A percentile compares a stretch with the other conserved stretches of the same genome.
phyloP scores from a whole-genome alignment of 1,140 invertebrate genomes.

The Alviniconcha marisindica region DNA sequence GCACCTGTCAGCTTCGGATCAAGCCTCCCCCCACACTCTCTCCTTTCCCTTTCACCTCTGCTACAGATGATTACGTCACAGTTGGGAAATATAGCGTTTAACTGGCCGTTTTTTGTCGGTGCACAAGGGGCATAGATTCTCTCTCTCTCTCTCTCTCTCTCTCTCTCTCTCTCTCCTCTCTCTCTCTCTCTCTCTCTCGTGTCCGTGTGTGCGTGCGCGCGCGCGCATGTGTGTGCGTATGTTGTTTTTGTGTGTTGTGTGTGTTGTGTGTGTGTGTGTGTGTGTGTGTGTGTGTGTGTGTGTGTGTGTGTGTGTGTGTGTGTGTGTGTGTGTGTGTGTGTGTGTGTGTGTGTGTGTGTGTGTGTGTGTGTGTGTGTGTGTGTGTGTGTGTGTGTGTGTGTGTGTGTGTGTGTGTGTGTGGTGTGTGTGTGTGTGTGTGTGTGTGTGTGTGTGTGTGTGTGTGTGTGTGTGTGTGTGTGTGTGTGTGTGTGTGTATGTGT shows the following conservation, averaged over 20 bases:
- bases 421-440: background rate
- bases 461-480: conserved; percentile 16
- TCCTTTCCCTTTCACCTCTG: too few relatives aligned
- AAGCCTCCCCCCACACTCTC: too few relatives aligned
- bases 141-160: too few relatives aligned
- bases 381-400: conserved; percentile 22
- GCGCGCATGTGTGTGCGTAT: background rate
- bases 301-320: background rate
- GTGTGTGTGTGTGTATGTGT: conserved; percentile 17
- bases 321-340: conserved; percentile 6
- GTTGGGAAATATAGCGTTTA: too few relatives aligned
- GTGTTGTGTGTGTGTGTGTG: conserved; percentile 16
- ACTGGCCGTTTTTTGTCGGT: too few relatives aligned
- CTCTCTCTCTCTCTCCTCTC: too few relatives aligned
- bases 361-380: conserved; percentile 16
- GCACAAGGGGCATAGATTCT: too few relatives aligned
- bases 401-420: conserved; percentile 3
- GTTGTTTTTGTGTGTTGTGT: background rate
- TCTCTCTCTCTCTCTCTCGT: too few relatives aligned
- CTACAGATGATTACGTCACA: too few relatives aligned
- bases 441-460: conserved; percentile 11
- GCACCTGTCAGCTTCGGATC: too few relatives aligned
- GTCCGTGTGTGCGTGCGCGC: background rate
- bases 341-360: conserved; percentile 2
- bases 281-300: conserved; percentile 17